Conservation (phyloP, 2,113 vertebrate species). For the Spea multiplicata region DNA sequence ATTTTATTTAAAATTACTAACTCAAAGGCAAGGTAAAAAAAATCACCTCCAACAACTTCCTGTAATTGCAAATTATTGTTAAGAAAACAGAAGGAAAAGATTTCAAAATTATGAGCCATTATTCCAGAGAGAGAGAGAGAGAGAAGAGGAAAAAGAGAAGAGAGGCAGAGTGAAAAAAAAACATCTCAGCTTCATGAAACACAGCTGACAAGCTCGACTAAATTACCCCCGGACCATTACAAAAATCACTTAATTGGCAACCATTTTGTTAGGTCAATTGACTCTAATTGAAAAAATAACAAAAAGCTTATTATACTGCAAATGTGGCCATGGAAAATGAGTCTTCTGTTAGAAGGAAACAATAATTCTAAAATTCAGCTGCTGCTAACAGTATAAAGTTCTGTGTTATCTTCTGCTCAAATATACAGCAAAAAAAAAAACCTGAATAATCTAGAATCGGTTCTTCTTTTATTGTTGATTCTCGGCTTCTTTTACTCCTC, state of each 20-base stretch:
- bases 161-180: slow-evolving; percentile 76
- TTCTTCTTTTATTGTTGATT: slow-evolving; percentile 58
- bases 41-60: slow-evolving; percentile 98
- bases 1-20: slow-evolving; percentile 89
- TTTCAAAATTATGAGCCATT: slow-evolving; percentile 99
- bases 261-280: slow-evolving; percentile 99
- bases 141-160: slow-evolving; percentile 55
- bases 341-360: slow-evolving; percentile 88
- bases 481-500: slow-evolving; percentile 10
- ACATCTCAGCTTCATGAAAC: slow-evolving; percentile 90
- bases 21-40: slow-evolving; percentile 70
- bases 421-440: slow-evolving; percentile 61
- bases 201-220: slow-evolving; percentile 97
- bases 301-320: slow-evolving; percentile 92
- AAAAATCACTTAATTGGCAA: slow-evolving; percentile 99
- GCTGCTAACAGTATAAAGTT: slow-evolving; percentile 74
- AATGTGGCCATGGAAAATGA: slow-evolving; percentile 82
- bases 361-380: slow-evolving; percentile 87
- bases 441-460: slow-evolving; percentile 56
- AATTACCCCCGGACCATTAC: slow-evolving; percentile 99
- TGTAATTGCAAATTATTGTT: slow-evolving; percentile 99
- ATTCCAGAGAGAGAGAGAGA: slow-evolving; percentile 81
- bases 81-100: slow-evolving; percentile 97
- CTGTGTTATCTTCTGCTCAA: slow-evolving; percentile 71
- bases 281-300: slow-evolving; percentile 99